Base-by-base conservation (phyloP, 2,888 invertebrate species). In the Elysia crispata region DNA sequence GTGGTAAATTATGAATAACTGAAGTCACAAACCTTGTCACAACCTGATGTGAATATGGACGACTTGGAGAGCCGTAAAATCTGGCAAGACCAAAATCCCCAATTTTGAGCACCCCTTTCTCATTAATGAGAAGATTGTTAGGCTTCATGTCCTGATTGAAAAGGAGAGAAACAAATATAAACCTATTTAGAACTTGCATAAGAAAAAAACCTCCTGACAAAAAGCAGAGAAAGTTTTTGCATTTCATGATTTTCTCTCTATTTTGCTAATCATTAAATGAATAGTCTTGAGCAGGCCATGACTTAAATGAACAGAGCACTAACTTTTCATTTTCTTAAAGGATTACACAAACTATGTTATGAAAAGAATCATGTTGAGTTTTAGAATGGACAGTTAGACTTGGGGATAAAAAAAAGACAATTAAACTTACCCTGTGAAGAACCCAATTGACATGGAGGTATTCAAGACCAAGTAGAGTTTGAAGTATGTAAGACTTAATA, bases 51-150 rank as follows among this genome's bases (percentile, higher is more conserved):
- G 99, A 99, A 91, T 98, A 98, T 31, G 97, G 94, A 89, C 99
- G 94, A 89, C 96, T 97, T 1, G 99, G 99, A 0, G 99, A 98
- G 0, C 99, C 99, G 93, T 95, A 99, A 89, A 96, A 96, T 91
- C 98, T 98, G 0, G 99, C 99, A 84, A 99, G 94, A 91, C 99
- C 99, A 94, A 99, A 99, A 95, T 99, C 99, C 84, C 98, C 99
- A 88, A 99, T 96, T 93, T 99, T 99, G 8, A 99, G 93, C 30
- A 98, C 94, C 6, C 99, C 99, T 86, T 95, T 95, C 33, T 95
- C 94, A 92, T 98, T 97, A 31, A 99, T 96, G 33, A 99, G 94
- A 89, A 99, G 95, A 94, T 99, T 99, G 92, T 99, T 99, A 0
- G 99, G 99, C 92, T 99, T 99, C 87, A 99, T 94, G 94, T 99